phyloP scores from a whole-genome alignment of 2,888 invertebrate species.

The Cerastoderma edule region DNA sequence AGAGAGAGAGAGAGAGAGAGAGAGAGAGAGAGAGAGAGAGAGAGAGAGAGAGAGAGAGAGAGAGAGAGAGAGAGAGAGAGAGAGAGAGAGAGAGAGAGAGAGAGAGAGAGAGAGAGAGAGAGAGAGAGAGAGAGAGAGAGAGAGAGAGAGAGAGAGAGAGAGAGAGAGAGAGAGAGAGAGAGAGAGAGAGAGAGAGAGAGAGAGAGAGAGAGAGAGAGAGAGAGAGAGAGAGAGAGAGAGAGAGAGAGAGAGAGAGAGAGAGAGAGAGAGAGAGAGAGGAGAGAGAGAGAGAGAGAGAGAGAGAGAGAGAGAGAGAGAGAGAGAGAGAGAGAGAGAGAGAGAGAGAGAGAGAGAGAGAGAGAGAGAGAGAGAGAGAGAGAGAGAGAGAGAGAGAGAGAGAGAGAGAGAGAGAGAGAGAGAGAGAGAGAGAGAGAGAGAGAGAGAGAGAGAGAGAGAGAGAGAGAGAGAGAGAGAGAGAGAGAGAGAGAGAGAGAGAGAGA shows the following conservation, averaged over 20 bases:
- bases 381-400: slow-evolving; percentile 19
- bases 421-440: slow-evolving; percentile 18
- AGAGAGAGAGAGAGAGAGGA: slow-evolving; percentile 19
- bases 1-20: not conserved
- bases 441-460: slow-evolving; percentile 13
- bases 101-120: too few species aligned
- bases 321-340: slow-evolving; percentile 19
- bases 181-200: too few species aligned
- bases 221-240: slow-evolving; percentile 19
- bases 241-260: slow-evolving; percentile 19
- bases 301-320: slow-evolving; percentile 18
- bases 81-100: too few species aligned
- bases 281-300: slow-evolving; percentile 18
- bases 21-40: slow-evolving; percentile 4
- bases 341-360: slow-evolving; percentile 13
- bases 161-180: too few species aligned
- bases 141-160: too few species aligned
- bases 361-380: slow-evolving; percentile 18
- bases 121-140: too few species aligned
- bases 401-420: slow-evolving; percentile 19
- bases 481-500: slow-evolving; percentile 13
- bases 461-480: slow-evolving; percentile 16
- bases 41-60: slow-evolving; percentile 8
- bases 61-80: too few species aligned
- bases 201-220: slow-evolving; percentile 11